phyloP scores from a whole-genome alignment of 2,113 vertebrate species.

The Uropsilus gracilis region DNA sequence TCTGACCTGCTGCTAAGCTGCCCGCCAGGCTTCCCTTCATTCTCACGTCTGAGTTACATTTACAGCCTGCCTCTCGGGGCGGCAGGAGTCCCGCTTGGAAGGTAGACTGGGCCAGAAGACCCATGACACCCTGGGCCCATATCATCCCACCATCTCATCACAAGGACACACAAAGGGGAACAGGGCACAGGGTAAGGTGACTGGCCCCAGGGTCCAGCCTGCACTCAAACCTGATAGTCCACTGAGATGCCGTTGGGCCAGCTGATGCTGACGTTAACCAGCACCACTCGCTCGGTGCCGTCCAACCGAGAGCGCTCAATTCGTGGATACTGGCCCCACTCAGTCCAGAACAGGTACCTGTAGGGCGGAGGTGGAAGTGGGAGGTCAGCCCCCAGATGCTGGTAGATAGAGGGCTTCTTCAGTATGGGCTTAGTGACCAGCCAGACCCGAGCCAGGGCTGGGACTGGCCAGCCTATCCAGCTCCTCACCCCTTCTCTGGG shows the following conservation, averaged over 20 bases:
- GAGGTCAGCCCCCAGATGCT: neutral
- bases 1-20: rapidly evolving
- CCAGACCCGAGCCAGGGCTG: neutral
- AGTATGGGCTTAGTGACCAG: neutral
- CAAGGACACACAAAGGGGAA: neutral
- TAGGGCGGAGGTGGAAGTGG: neutral
- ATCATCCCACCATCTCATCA: neutral
- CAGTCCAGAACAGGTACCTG: constrained; percentile 98
- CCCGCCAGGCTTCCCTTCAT: neutral
- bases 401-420: neutral
- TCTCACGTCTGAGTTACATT: neutral
- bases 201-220: rapidly evolving
- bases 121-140: neutral
- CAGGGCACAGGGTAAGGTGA: neutral
- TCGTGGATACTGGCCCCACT: constrained; percentile 98
- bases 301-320: constrained; percentile 95
- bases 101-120: neutral
- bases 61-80: neutral
- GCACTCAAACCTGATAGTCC: constrained; percentile 92
- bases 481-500: constrained; percentile 93
- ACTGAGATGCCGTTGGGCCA: constrained; percentile 98
- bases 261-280: constrained; percentile 96
- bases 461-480: neutral
- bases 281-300: constrained; percentile 91
- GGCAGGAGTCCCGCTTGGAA: neutral